Base-by-base conservation (phyloP, 2,797 vertebrate genomes). In the Odontamblyopus lacepedii region DNA sequence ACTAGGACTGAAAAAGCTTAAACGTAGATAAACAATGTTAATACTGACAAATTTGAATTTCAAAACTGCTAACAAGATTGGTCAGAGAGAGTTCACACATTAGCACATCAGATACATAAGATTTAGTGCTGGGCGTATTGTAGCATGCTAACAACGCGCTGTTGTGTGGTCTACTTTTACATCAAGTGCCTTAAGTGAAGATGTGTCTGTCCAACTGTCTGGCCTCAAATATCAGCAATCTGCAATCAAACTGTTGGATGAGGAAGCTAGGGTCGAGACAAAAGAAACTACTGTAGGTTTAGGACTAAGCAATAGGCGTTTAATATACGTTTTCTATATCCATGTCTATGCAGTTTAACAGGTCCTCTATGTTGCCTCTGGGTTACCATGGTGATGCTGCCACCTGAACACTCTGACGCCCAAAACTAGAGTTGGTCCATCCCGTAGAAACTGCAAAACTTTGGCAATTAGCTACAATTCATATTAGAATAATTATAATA, bases 1-100 rank as follows among this genome's bases (percentile, higher is more conserved):
- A 95, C 87, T 93, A 90, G 93, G 95, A 96, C 94, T 92, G 78
- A 86, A 92, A 95, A 95, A 91, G 95, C 94, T 94, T 87, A 78
- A 94, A 97, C 92, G 80, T 91, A 94, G 92, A 95, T 94, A 94
- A 94, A 96, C 94, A 95, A 92, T 93, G 92, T 91, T 94, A 94
- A 92, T 93, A 96, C 91, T 82, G 94, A 97, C 95, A 94, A 67
- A 93, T 91, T 93, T 93, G 94, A 94, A 92, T 93, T 92, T 93
- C 87, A 94, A 93, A 94, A 94, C 94, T 94, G 94, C 93, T 92
- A 94, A 95, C 93, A 93, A 94, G 93, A 95, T 95, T 93, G 91
- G 94, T 94, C 94, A 93, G 94, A 95, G 94, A 93, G 93, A 94
- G 91, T 97, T 96, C 87, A 92, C 95, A 98, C 95, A 96, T 94